Percentiles rank a stretch among this genome's conserved stretches.
Conservation (phyloP, 2,888 invertebrate species). For the Darwinula stevensoni region DNA sequence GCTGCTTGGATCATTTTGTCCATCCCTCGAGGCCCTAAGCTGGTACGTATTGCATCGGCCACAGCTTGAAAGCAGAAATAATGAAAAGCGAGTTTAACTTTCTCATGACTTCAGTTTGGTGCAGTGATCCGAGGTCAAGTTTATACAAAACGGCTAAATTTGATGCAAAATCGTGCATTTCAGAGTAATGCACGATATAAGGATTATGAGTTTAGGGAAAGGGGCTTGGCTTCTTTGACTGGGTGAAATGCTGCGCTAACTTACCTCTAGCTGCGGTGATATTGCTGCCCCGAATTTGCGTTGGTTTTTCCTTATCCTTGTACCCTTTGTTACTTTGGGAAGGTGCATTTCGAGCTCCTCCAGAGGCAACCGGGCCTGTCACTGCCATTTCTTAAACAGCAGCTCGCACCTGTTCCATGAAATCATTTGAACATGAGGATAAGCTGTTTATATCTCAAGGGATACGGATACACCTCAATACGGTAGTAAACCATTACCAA, state of each 20-base stretch:
- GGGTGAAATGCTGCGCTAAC: not conserved
- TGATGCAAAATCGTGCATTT: not conserved
- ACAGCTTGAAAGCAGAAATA: slow-evolving; percentile 39
- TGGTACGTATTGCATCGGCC: slow-evolving; percentile 92
- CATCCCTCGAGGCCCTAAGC: slow-evolving; percentile 95
- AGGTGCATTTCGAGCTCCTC: no score
- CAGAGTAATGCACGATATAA: no score
- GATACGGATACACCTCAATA: no score
- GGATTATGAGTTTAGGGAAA: no score
- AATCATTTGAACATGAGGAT: no score
- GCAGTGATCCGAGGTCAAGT: no score
- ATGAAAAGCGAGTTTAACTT: slow-evolving; percentile 7
- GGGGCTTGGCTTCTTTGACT: no score
- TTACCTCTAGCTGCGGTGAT: slow-evolving; percentile 93
- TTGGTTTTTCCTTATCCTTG: slow-evolving; percentile 40
- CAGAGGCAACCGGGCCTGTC: no score
- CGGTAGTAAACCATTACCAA: no score
- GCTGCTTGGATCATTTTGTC: slow-evolving; percentile 97
- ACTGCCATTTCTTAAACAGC: no score
- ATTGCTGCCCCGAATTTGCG: slow-evolving; percentile 75
- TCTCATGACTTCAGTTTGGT: slow-evolving; percentile 1
- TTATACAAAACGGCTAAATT: not conserved
- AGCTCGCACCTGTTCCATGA: no score
- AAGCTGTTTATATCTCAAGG: no score
- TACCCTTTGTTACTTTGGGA: slow-evolving; percentile 12